Percentiles rank a stretch among this genome's conserved stretches.
These are phyloP conservation scores for Myrmecobius fasciatus DNA, from an alignment of 2,113 vertebrate genomes.

Conservation along the genomic window DNA sequence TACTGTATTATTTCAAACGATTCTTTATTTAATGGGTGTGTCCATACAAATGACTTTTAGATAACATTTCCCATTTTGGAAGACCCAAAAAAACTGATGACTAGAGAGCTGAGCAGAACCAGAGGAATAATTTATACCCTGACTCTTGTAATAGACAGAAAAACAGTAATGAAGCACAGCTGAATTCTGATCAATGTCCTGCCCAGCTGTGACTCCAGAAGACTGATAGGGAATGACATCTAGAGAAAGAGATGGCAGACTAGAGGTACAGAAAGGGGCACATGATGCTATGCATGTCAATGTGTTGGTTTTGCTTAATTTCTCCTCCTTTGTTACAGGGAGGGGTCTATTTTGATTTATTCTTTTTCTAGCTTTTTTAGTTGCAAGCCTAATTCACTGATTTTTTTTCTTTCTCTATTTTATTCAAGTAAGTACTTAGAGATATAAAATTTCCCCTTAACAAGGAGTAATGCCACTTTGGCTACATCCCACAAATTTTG, in stretches of 20 bases:
- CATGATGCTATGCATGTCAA: background rate
- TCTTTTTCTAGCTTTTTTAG: too few species aligned
- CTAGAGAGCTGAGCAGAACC: background rate
- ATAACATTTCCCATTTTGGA: background rate
- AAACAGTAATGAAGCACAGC: background rate
- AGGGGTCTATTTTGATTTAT: background rate
- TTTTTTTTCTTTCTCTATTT: too few species aligned
- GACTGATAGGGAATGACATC: background rate
- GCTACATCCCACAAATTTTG: too few species aligned
- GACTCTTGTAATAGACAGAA: background rate
- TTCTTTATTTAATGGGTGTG: background rate
- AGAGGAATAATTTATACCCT: background rate
- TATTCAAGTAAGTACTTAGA: too few species aligned
- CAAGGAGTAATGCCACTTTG: too few species aligned
- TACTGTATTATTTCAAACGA: background rate
- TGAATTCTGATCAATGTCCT: background rate
- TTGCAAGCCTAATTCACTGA: too few species aligned
- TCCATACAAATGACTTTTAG: background rate
- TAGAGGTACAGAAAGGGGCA: too few species aligned
- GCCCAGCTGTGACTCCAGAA: background rate
- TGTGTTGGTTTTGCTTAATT: background rate
- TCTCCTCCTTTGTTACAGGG: background rate
- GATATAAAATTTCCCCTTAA: too few species aligned
- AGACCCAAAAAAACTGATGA: background rate
- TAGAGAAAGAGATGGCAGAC: background rate